phyloP scores from a whole-genome alignment of 2,888 invertebrate species.

The Tanypteryx hageni region DNA sequence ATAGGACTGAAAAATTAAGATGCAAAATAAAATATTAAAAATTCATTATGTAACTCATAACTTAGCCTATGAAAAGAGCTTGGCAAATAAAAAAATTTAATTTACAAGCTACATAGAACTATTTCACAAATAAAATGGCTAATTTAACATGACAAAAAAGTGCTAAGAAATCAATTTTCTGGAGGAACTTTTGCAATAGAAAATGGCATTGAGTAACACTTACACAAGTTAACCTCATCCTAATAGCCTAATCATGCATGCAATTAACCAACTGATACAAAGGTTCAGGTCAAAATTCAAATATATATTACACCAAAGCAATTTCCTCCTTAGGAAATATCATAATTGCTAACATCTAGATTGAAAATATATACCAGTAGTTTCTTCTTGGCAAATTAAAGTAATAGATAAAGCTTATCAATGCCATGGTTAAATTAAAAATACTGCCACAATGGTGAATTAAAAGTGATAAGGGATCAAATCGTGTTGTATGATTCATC shows the following conservation, averaged over 20 bases:
- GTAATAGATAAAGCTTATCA: neutral
- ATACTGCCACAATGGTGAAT: neutral
- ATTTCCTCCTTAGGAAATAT: neutral
- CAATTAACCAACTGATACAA: neutral
- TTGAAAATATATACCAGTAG: neutral
- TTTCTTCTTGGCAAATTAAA: neutral
- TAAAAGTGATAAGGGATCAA: neutral
- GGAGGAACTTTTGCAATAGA: slow-evolving; percentile 43
- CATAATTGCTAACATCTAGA: neutral
- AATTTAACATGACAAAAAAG: neutral
- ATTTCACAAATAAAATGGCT: slow-evolving; percentile 27
- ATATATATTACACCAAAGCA: neutral
- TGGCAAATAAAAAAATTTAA: slow-evolving; percentile 26
- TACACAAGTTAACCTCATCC: neutral
- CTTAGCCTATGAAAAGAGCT: neutral
- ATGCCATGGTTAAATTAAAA: slow-evolving; percentile 6
- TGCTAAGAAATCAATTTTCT: slow-evolving; percentile 13
- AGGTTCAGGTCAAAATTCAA: neutral
- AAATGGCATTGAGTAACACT: slow-evolving; percentile 14
- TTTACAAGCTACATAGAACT: slow-evolving; percentile 25
- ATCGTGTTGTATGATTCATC: neutral
- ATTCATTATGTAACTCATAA: neutral
- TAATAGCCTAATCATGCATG: neutral
- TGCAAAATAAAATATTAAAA: neutral
- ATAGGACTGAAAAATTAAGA: neutral